Base-by-base conservation (phyloP, 2,797 vertebrate genomes). In the Aphelocoma californica region DNA sequence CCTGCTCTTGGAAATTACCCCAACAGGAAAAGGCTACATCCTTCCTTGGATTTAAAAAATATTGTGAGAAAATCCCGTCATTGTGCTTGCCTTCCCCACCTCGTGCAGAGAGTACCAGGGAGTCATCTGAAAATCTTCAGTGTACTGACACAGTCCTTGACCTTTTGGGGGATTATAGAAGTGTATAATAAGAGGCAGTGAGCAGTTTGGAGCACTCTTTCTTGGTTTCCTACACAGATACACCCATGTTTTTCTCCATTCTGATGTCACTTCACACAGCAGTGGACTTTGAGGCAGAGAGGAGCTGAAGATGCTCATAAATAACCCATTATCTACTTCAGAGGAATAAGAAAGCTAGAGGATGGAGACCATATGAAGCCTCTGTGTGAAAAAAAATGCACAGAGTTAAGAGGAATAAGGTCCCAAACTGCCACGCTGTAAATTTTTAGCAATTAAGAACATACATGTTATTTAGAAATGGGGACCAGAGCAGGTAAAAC, bases 11-110 rank as follows among this genome's bases (percentile, higher is more conserved):
- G 88, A 95, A 94, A 85, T 81, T 62, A 65, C 54, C 21, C 18
- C 26, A 61, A 54, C 79, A 96, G 93, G 91, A 95, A 96, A 94
- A 93, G 38, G 28, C 69, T 91, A 92, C 79, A 93, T 94, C 92
- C 91, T 96, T 97, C 94, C 90, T 86, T 47, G 50, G 81, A 91
- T 93, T 94, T 93, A 67, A 91, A 89, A 83, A 81, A 14, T 58
- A 34, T 53, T 86, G 42, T 87, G 85, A 89, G 86, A 96, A 96
- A 94, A 94, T 86, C 36, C 42, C 50, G 3, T 87, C 67, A 84
- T 73, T 84, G 71, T 89, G 34, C 28, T 36, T 84, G 44, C 56
- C 38, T 92, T 86, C 58, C 64, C n/a, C 57, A 69, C 58, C n/a
- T 93, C 0, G 0, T 21, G 12, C 47, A 71, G 38, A 71, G 31